These are phyloP conservation scores for Tiphia femorata DNA, from an alignment of 2,888 invertebrate genomes.

Conservation along the genomic window DNA sequence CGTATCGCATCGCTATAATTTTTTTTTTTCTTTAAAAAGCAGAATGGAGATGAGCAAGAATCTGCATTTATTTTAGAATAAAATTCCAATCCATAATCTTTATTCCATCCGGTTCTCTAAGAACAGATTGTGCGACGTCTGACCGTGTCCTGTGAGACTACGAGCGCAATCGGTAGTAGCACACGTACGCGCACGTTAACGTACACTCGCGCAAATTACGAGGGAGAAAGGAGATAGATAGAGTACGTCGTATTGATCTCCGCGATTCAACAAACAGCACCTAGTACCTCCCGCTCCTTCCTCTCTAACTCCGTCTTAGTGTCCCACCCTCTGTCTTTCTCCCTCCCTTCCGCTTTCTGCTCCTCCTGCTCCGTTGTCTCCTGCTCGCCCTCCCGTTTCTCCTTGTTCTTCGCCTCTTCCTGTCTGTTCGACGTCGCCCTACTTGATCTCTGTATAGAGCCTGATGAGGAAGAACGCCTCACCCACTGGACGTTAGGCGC, in stretches of 20 bases:
- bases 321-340: conserved; percentile 29
- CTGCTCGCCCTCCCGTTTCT: neutral
- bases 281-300: conserved; percentile 54
- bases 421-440: neutral
- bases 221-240: conserved; percentile 50
- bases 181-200: conserved; percentile 5
- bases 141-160: too few relatives aligned
- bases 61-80: too few relatives aligned
- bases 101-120: too few relatives aligned
- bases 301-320: conserved; percentile 41
- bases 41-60: neutral
- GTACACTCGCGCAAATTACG: conserved; percentile 44
- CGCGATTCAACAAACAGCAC: conserved; percentile 66
- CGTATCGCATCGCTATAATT: too few relatives aligned
- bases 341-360: conserved; percentile 19
- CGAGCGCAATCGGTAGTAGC: neutral
- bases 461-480: too few relatives aligned
- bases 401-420: neutral
- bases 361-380: conserved; percentile 13
- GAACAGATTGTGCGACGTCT: too few relatives aligned
- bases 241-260: conserved; percentile 64
- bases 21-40: too few relatives aligned
- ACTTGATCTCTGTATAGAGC: too few relatives aligned
- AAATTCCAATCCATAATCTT: too few relatives aligned
- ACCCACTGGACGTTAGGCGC: too few relatives aligned